A percentile compares a stretch with the other conserved stretches of the same genome.
Evolutionary conservation across 2,113 vertebrate species (phyloP).

Genomic region (Leucopternis melanops): DNA sequence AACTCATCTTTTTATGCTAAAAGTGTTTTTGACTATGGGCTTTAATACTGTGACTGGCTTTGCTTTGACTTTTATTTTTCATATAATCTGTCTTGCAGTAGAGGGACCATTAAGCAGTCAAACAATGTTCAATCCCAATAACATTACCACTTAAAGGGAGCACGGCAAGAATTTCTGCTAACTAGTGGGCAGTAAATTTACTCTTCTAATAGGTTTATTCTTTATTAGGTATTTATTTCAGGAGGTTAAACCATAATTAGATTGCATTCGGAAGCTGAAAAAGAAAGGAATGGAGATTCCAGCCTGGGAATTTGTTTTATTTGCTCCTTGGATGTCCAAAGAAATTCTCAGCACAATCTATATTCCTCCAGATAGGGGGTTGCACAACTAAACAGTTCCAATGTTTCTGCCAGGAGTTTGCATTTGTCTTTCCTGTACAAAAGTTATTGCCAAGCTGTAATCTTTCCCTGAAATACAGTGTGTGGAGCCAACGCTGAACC

Average conservation of each 20-base stretch:
- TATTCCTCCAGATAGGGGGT: conserved; percentile 56
- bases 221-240: conserved; percentile 77
- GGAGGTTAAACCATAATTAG: conserved; percentile 73
- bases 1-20: conserved; percentile 37
- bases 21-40: not conserved
- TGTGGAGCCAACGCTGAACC: conserved; percentile 67
- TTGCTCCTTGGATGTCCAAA: conserved; percentile 49
- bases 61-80: conserved; percentile 54
- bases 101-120: conserved; percentile 62
- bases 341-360: conserved; percentile 55
- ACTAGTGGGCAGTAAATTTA: conserved; percentile 67
- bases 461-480: conserved; percentile 64
- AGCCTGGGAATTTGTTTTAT: conserved; percentile 57
- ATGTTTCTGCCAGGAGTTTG: conserved; percentile 58
- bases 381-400: conserved; percentile 61
- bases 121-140: conserved; percentile 62
- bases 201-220: conserved; percentile 74
- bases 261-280: conserved; percentile 53
- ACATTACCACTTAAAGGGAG: conserved; percentile 55
- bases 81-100: conserved; percentile 61
- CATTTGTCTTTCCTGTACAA: conserved; percentile 69
- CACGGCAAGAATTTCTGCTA: conserved; percentile 48
- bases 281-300: conserved; percentile 46
- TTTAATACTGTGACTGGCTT: conserved; percentile 39
- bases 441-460: conserved; percentile 69